Evolutionary conservation across 2,888 invertebrate genomes (phyloP).

Genomic region (Biston betularia): DNA sequence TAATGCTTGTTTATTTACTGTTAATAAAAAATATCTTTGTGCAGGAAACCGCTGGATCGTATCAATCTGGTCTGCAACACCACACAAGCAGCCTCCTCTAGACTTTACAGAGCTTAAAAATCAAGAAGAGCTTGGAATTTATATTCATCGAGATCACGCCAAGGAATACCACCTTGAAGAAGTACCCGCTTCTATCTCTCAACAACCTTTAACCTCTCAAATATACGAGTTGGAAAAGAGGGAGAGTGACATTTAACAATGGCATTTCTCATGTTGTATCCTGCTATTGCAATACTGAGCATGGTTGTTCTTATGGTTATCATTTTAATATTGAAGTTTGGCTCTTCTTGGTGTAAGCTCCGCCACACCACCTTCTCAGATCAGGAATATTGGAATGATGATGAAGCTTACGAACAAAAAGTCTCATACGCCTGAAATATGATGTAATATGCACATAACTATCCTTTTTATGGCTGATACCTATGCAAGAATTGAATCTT

Average conservation of each 20-base stretch:
- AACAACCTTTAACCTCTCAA: constrained; percentile 74
- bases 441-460: too few species aligned
- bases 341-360: constrained; percentile 89
- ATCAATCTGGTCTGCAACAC: constrained; percentile 93
- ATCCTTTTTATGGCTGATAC: too few species aligned
- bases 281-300: constrained; percentile 90
- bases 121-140: constrained; percentile 66
- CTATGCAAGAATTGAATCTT: too few species aligned
- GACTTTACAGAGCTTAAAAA: constrained; percentile 91
- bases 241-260: constrained; percentile 93
- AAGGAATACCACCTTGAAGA: constrained; percentile 62
- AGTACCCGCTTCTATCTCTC: constrained; percentile 68
- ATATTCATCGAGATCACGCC: constrained; percentile 62
- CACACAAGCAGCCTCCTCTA: constrained; percentile 92
- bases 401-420: constrained; percentile 88
- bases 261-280: constrained; percentile 92
- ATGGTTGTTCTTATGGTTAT: constrained; percentile 91
- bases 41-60: constrained; percentile 94
- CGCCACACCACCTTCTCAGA: constrained; percentile 89
- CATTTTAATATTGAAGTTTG: constrained; percentile 91
- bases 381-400: constrained; percentile 88
- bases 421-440: constrained; percentile 83
- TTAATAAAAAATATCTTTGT: not conserved
- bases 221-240: constrained; percentile 90
- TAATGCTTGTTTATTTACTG: not conserved